phyloP scores from a whole-genome alignment of 2,797 vertebrate species.

The Melanotaenia maccullochi region DNA sequence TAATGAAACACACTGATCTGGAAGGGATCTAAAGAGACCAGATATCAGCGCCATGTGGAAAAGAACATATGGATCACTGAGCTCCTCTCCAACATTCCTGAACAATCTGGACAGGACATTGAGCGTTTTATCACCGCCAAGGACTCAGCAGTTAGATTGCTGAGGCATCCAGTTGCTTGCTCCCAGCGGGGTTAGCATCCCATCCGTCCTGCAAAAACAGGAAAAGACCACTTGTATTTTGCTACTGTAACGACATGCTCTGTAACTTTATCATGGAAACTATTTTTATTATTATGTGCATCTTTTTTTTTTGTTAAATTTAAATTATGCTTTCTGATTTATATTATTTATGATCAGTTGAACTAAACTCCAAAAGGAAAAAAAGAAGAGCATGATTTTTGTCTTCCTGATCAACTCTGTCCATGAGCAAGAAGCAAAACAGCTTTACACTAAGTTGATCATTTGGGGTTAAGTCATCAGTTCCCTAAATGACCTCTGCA shows the following conservation, averaged over 20 bases:
- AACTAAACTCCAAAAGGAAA: not conserved
- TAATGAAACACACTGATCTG: conserved; percentile 76
- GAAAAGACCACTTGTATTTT: conserved; percentile 28
- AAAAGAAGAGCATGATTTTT: conserved; percentile 19
- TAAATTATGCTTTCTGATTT: conserved; percentile 8
- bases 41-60: conserved; percentile 65
- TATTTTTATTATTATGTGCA: conserved; percentile 7
- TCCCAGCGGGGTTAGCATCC: conserved; percentile 44
- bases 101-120: conserved; percentile 80
- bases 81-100: conserved; percentile 75
- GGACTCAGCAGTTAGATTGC: conserved; percentile 47
- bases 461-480: conserved; percentile 69
- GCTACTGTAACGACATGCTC: conserved; percentile 29
- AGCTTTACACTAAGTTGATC: conserved; percentile 50
- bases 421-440: conserved; percentile 40
- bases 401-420: conserved; percentile 48
- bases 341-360: conserved; percentile 3
- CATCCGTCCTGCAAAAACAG: conserved; percentile 56
- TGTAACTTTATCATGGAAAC: conserved; percentile 22
- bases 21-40: conserved; percentile 63
- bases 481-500: conserved; percentile 40
- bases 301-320: not conserved
- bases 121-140: conserved; percentile 71
- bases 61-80: conserved; percentile 74
- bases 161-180: conserved; percentile 50